Evolutionary conservation across 1,140 invertebrate species (phyloP).

Genomic region (Paracyclopina nana): DNA sequence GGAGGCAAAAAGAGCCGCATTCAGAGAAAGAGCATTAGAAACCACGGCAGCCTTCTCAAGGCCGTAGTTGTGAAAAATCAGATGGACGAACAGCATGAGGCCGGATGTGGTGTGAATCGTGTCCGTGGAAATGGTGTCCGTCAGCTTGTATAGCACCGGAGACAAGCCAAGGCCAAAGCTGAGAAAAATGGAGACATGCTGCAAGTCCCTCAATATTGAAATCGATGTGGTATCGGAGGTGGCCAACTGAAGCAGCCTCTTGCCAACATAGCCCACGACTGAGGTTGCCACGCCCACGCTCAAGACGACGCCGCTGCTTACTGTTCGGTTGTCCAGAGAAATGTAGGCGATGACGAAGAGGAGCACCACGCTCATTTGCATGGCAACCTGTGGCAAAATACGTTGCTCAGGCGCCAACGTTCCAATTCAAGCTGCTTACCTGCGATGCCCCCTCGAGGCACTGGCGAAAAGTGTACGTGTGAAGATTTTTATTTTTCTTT

Average conservation of each 20-base stretch:
- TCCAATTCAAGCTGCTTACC: not conserved
- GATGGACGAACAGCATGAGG: slow-evolving; percentile 63
- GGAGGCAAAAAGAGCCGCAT: slow-evolving; percentile 75
- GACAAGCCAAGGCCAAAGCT: slow-evolving; percentile 64
- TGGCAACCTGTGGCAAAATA: not conserved
- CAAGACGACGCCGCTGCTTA: not conserved
- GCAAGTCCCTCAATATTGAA: not conserved
- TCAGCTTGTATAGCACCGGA: slow-evolving; percentile 77
- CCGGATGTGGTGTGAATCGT: slow-evolving; percentile 81
- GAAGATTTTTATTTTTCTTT: not conserved
- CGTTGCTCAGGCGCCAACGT: not conserved
- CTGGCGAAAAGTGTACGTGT: not conserved
- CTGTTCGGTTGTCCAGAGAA: not conserved
- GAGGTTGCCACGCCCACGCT: not conserved
- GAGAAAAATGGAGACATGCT: slow-evolving; percentile 39
- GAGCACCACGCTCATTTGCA: not conserved
- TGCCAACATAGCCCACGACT: not conserved
- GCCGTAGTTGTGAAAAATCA: slow-evolving; percentile 80
- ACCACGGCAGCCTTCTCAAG: slow-evolving; percentile 42
- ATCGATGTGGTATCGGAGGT: not conserved
- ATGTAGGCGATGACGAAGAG: not conserved
- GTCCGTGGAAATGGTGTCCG: slow-evolving; percentile 85
- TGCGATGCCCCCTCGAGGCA: too few relatives aligned
- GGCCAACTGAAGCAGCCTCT: too few relatives aligned
- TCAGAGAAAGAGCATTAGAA: slow-evolving; percentile 52